Conservation (phyloP, 2,888 invertebrate genomes). For the Calameuta filiformis region DNA sequence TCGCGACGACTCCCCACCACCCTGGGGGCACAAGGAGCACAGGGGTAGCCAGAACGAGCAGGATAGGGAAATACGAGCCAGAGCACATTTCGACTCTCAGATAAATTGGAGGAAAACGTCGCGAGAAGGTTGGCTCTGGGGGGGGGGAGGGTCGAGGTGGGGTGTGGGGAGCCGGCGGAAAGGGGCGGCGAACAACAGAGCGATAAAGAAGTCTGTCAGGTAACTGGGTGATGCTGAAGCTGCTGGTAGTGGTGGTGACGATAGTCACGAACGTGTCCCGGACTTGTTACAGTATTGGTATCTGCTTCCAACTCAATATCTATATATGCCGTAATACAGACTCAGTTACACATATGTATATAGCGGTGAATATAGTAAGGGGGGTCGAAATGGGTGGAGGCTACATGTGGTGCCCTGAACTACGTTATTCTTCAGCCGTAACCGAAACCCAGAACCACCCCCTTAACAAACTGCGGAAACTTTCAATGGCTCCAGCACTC, state of each 20-base stretch:
- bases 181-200: constrained; percentile 43
- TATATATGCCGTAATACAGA: not conserved
- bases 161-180: constrained; percentile 14
- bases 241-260: constrained; percentile 15
- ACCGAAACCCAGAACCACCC: constrained; percentile 46
- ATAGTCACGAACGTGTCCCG: not conserved
- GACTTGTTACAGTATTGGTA: not conserved
- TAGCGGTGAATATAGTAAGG: not conserved
- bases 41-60: not conserved
- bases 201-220: constrained; percentile 41
- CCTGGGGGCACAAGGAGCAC: not conserved
- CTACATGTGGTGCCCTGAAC: constrained; percentile 30
- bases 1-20: not conserved
- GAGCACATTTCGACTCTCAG: constrained; percentile 19
- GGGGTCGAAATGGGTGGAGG: not conserved
- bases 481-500: constrained; percentile 27
- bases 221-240: constrained; percentile 28
- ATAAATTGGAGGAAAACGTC: constrained; percentile 28
- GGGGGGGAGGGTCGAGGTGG: not conserved
- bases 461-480: constrained; percentile 55
- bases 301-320: not conserved
- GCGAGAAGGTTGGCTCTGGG: not conserved
- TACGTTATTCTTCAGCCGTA: constrained; percentile 56
- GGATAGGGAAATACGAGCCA: not conserved
- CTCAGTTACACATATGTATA: not conserved